Percentiles rank a stretch among this genome's conserved stretches.
Evolutionary conservation across 2,888 invertebrate genomes (phyloP).

Genomic region (Laspeyria flexula): DNA sequence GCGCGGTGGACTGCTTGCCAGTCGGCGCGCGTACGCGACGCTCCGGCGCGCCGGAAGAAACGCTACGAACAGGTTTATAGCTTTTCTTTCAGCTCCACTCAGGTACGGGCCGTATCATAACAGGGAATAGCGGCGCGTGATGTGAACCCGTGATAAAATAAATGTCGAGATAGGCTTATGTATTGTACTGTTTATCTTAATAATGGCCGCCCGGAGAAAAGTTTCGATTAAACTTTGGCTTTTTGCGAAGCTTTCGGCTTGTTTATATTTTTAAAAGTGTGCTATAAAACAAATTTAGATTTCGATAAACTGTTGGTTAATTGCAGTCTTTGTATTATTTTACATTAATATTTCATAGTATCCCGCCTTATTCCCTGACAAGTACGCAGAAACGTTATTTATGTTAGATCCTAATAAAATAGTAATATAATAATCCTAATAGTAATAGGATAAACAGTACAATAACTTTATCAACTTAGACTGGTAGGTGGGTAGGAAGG

Average conservation of each 20-base stretch:
- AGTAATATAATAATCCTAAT: no score
- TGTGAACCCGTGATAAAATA: slow-evolving; percentile 86
- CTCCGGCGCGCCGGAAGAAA: slow-evolving; percentile 83
- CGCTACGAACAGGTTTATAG: slow-evolving; percentile 85
- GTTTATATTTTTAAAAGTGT: slow-evolving; percentile 44
- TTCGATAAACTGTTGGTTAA: neutral
- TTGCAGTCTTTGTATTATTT: neutral
- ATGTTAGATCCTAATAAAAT: no score
- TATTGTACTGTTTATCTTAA: slow-evolving; percentile 87
- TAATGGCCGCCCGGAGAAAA: slow-evolving; percentile 84
- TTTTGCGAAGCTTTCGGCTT: slow-evolving; percentile 58
- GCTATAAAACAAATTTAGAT: slow-evolving; percentile 34
- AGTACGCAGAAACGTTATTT: no score
- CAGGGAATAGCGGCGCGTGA: slow-evolving; percentile 86
- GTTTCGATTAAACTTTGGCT: slow-evolving; percentile 80
- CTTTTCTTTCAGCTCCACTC: slow-evolving; percentile 86
- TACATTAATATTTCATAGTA: no score
- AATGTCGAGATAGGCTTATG: slow-evolving; percentile 87
- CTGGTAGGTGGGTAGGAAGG: no score
- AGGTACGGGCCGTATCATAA: slow-evolving; percentile 86
- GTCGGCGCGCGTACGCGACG: slow-evolving; percentile 83
- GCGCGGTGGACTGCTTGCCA: slow-evolving; percentile 65
- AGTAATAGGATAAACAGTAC: no score
- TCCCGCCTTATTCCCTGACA: no score
- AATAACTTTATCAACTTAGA: no score